Conservation (phyloP, 1,140 invertebrate genomes). For the Neodiprion fabricii region DNA sequence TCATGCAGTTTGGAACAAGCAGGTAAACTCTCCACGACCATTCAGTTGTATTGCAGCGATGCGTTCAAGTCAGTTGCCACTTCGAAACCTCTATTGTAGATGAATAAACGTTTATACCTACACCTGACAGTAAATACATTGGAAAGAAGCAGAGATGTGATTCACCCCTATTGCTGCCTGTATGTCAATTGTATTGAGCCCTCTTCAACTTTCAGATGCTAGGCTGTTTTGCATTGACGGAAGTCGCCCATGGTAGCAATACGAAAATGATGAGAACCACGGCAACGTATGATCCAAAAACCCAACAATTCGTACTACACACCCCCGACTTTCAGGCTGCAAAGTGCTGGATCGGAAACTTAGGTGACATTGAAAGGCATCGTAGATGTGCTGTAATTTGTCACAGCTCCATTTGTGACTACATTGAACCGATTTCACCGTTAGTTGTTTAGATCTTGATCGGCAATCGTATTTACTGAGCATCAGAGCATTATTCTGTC, state of each 20-base stretch:
- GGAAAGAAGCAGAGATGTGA: too few species aligned
- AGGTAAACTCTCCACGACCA: slow-evolving; percentile 58
- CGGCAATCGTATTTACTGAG: too few species aligned
- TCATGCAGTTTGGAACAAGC: slow-evolving; percentile 74
- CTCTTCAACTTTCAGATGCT: slow-evolving; percentile 55
- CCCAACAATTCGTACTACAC: slow-evolving; percentile 80
- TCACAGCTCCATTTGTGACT: too few species aligned
- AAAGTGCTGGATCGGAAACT: slow-evolving; percentile 83
- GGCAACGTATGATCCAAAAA: slow-evolving; percentile 77
- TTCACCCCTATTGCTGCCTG: too few species aligned
- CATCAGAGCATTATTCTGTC: too few species aligned
- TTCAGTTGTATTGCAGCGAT: slow-evolving; percentile 3
- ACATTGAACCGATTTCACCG: too few species aligned
- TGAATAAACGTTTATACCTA: too few species aligned
- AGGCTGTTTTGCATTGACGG: slow-evolving; percentile 86
- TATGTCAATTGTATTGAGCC: too few species aligned
- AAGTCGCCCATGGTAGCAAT: slow-evolving; percentile 89
- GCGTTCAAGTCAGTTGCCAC: too few species aligned
- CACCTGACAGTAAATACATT: neutral
- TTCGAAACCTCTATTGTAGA: too few species aligned
- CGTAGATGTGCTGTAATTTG: neutral
- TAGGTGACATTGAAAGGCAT: slow-evolving; percentile 51
- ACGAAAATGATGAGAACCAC: slow-evolving; percentile 83
- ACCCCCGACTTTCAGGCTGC: slow-evolving; percentile 85
- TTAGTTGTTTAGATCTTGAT: too few species aligned